These are phyloP conservation scores for Tyrophagus putrescentiae DNA, from an alignment of 1,140 invertebrate genomes.

Conservation along the genomic window DNA sequence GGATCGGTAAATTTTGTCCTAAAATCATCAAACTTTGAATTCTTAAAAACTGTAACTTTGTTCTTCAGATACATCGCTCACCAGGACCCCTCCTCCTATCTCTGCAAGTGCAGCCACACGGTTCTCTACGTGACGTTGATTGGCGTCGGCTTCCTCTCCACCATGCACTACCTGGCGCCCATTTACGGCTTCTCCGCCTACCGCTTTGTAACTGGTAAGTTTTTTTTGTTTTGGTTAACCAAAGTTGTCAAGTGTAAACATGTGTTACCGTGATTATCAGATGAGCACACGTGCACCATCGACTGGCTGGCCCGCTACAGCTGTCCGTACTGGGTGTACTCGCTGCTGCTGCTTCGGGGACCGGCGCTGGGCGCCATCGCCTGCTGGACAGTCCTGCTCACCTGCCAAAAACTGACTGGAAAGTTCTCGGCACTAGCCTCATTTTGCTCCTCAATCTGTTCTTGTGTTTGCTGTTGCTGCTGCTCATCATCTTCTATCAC, in stretches of 20 bases:
- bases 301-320: constrained; percentile 3
- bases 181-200: constrained; percentile 13
- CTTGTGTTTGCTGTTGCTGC: too few relatives aligned
- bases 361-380: background rate
- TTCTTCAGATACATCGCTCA: constrained; percentile 15
- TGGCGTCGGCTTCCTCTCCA: background rate
- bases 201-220: constrained; percentile 5
- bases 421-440: background rate
- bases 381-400: background rate
- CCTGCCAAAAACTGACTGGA: background rate
- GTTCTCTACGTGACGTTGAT: constrained; percentile 7
- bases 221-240: background rate
- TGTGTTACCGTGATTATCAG: background rate
- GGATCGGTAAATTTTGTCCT: constrained; percentile 8
- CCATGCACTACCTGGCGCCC: constrained; percentile 9
- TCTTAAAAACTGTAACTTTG: background rate
- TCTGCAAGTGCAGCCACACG: constrained; percentile 4
- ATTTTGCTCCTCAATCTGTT: too few relatives aligned
- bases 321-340: constrained; percentile 12
- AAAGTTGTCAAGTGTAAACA: background rate
- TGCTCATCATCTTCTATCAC: too few relatives aligned
- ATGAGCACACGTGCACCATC: constrained; percentile 13
- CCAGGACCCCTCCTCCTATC: constrained; percentile 2
- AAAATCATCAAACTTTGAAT: background rate
- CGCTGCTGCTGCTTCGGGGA: background rate